These are phyloP conservation scores for Tachina lurida DNA, from an alignment of 2,888 invertebrate species.

Conservation along the genomic window DNA sequence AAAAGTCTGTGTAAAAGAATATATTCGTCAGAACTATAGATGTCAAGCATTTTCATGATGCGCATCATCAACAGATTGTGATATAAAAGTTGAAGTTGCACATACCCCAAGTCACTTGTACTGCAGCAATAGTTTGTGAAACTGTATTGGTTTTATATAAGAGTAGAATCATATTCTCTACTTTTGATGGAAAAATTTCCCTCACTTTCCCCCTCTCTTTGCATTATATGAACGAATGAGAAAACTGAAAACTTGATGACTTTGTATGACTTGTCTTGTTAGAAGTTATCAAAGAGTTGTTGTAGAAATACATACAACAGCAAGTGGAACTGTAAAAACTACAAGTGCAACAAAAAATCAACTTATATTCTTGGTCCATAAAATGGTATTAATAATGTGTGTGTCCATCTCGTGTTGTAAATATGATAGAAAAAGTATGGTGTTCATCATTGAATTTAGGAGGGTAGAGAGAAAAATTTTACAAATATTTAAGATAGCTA, in stretches of 20 bases:
- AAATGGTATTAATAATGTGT: conserved; percentile 6
- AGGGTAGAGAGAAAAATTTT: not conserved
- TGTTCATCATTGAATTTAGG: conserved; percentile 37
- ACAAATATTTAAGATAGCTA: not conserved
- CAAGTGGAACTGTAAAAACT: conserved; percentile 10
- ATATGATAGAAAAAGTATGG: conserved; percentile 50
- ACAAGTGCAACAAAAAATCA: conserved; percentile 30
- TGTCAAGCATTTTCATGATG: conserved; percentile 69
- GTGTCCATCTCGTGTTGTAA: conserved; percentile 3
- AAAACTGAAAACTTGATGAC: conserved; percentile 71
- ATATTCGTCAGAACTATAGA: conserved; percentile 66
- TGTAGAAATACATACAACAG: conserved; percentile 35
- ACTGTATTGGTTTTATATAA: not conserved
- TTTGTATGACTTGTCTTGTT: conserved; percentile 69
- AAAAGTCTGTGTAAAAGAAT: conserved; percentile 26
- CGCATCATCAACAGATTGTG: conserved; percentile 70
- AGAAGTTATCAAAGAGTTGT: conserved; percentile 56
- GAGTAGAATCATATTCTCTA: not conserved
- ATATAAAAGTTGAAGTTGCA: conserved; percentile 35
- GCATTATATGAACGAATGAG: conserved; percentile 64
- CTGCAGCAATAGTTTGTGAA: not conserved
- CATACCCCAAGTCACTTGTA: not conserved
- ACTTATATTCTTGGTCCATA: conserved; percentile 1
- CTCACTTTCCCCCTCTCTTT: conserved; percentile 4
- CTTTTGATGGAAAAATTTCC: not conserved